Evolutionary conservation across 2,113 vertebrate species (phyloP), one percentile per base, ranked within the genome.

Genomic region (Ramphastos sulfuratus): DNA sequence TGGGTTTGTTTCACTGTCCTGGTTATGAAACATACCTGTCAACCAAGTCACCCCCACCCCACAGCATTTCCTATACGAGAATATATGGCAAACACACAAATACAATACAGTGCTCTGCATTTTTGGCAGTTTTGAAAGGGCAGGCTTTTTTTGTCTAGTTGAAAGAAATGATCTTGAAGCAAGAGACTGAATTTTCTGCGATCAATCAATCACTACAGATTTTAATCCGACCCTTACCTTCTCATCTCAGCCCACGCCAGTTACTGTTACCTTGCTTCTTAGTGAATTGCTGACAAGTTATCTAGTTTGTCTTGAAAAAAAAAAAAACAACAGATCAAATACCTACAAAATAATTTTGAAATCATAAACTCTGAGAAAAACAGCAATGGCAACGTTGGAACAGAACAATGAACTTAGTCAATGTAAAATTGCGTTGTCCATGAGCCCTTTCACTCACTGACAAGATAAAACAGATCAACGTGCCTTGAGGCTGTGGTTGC

Each of bases 321-420:
- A 13, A 89, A 80, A 71, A 92, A 28, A 87, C 37, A 39, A 39
- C 37, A 39, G 72, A 85, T 76, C 67, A 85, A 90, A 87, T 77
- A 69, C n/a, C 66, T 39, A 87, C n/a, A 77, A 90, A 90, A 88
- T 93, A 81, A 89, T 87, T 93, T 89, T 82, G 50, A 92, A 93
- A 92, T 75, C 6, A 69, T 81, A 88, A 90, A 59, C 20, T 83
- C 27, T n/a, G 78, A 87, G 78, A 87, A 89, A 95, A 93, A 87
- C 75, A 87, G 35, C 44, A 65, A 70, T 2, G 7, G 24, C 78
- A 87, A 94, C 66, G 75, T 1, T 70, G 33, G 74, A 95, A 72
- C n/a, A 82, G 89, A 94, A 91, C 89, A 91, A 88, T 59, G 33
- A 87, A 83, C 7, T 70, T 59, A 55, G 82, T 85, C 85, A 82